These are phyloP conservation scores for Saxidomus purpurata DNA, from an alignment of 1,140 invertebrate genomes.

Conservation along the genomic window DNA sequence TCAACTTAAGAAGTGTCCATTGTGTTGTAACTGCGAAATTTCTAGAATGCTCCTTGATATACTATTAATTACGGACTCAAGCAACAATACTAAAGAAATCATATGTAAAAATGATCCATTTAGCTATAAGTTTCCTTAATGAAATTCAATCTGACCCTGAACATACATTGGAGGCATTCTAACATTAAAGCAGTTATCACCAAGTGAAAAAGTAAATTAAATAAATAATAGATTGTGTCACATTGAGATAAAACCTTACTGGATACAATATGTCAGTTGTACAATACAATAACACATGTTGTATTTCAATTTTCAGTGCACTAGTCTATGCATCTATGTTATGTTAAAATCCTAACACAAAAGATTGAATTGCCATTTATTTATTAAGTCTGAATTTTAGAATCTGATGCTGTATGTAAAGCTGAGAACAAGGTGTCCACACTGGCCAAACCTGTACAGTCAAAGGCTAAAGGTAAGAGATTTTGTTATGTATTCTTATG, in stretches of 20 bases:
- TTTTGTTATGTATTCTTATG: conserved; percentile 41
- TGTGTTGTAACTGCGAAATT: conserved; percentile 42
- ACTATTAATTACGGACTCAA: conserved; percentile 44
- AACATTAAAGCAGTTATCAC: conserved; percentile 48
- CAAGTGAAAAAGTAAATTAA: conserved; percentile 46
- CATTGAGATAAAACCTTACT: conserved; percentile 49
- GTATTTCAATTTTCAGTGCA: conserved; percentile 49
- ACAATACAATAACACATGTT: conserved; percentile 46
- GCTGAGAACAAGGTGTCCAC: conserved; percentile 47
- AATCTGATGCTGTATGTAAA: conserved; percentile 49
- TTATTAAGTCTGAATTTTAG: conserved; percentile 48
- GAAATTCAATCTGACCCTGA: conserved; percentile 48
- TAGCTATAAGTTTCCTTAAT: conserved; percentile 42
- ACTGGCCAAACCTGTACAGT: conserved; percentile 49
- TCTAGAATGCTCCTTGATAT: conserved; percentile 48
- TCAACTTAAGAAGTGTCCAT: conserved; percentile 48
- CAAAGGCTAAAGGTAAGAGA: conserved; percentile 48
- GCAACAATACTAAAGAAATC: conserved; percentile 51
- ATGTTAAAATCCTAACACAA: conserved; percentile 49
- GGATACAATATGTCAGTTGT: conserved; percentile 50
- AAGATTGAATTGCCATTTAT: conserved; percentile 48
- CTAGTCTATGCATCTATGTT: conserved; percentile 50
- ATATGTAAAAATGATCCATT: conserved; percentile 49
- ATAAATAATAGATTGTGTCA: conserved; percentile 41
- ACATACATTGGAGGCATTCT: conserved; percentile 46